Conservation (phyloP, 2,113 vertebrate genomes). For the Gymnogyps californianus region DNA sequence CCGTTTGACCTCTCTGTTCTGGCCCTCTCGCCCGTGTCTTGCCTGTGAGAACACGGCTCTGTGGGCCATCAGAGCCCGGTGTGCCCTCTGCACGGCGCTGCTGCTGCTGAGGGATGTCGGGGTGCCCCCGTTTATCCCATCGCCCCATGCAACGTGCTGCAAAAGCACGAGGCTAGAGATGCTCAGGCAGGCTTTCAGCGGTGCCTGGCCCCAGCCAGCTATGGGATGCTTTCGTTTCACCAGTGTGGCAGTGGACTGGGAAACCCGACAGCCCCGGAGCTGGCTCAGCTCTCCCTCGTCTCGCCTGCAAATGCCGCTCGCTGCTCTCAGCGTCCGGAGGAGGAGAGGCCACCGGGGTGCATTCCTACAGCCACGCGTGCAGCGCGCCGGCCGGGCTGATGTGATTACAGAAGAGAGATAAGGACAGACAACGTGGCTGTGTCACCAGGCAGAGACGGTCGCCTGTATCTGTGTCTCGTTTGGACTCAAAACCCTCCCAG, state of each 20-base stretch:
- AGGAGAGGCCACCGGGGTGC: not conserved
- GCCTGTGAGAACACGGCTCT: not conserved
- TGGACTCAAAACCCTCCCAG: not conserved
- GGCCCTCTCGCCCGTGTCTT: not conserved
- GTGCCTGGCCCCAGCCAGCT: not conserved
- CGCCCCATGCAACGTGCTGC: rapidly evolving
- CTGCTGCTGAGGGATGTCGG: not conserved
- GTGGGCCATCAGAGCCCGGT: rapidly evolving
- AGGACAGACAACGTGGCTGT: not conserved
- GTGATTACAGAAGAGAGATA: not conserved
- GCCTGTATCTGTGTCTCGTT: not conserved
- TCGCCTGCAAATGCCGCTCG: not conserved
- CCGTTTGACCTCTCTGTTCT: not conserved
- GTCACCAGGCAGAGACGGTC: not conserved
- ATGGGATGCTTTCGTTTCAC: not conserved
- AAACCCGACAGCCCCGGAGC: not conserved
- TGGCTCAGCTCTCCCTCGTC: not conserved
- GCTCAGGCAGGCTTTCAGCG: not conserved
- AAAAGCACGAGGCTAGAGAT: not conserved
- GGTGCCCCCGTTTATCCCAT: not conserved
- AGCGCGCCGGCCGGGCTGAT: not conserved
- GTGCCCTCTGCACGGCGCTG: not conserved
- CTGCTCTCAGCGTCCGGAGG: not conserved
- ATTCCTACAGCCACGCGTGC: not conserved
- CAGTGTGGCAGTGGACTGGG: not conserved